phyloP scores from a whole-genome alignment of 2,888 invertebrate genomes.

The Parnassius smintheus region DNA sequence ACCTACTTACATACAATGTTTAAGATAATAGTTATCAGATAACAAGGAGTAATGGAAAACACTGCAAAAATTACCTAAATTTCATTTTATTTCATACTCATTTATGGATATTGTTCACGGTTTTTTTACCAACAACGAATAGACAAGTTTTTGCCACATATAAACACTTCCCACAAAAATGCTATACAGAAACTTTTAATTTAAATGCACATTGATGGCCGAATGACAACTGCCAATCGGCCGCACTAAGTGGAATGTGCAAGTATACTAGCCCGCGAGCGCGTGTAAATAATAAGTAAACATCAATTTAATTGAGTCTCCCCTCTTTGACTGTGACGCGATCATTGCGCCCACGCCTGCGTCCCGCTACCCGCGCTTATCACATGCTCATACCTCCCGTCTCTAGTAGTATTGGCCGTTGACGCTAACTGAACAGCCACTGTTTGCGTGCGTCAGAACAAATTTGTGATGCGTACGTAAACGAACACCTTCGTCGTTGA shows the following conservation, averaged over 20 bases:
- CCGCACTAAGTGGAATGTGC: constrained; percentile 72
- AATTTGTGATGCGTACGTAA: constrained; percentile 41
- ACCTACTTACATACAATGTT: constrained; percentile 25
- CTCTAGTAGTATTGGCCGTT: constrained; percentile 30
- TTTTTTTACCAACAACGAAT: constrained; percentile 48
- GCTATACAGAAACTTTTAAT: constrained; percentile 56
- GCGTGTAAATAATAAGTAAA: constrained; percentile 71
- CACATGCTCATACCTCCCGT: constrained; percentile 29
- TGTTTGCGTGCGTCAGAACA: constrained; percentile 59
- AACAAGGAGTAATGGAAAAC: constrained; percentile 12
- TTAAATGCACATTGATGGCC: constrained; percentile 68
- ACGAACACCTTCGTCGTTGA: constrained; percentile 36
- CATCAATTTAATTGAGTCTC: constrained; percentile 53
- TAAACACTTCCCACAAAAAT: constrained; percentile 56
- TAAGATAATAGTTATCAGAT: constrained; percentile 16
- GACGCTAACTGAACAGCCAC: constrained; percentile 51
- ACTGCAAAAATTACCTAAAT: constrained; percentile 57
- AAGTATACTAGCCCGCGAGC: constrained; percentile 66
- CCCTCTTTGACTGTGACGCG: constrained; percentile 64
- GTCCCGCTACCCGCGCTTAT: constrained; percentile 34
- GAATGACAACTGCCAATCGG: constrained; percentile 43
- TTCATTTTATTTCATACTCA: constrained; percentile 79
- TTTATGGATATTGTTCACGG: constrained; percentile 55
- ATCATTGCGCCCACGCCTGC: constrained; percentile 47
- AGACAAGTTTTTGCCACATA: constrained; percentile 48